Conservation (phyloP, 1,140 invertebrate genomes). For the Andrena cerasifolii region DNA sequence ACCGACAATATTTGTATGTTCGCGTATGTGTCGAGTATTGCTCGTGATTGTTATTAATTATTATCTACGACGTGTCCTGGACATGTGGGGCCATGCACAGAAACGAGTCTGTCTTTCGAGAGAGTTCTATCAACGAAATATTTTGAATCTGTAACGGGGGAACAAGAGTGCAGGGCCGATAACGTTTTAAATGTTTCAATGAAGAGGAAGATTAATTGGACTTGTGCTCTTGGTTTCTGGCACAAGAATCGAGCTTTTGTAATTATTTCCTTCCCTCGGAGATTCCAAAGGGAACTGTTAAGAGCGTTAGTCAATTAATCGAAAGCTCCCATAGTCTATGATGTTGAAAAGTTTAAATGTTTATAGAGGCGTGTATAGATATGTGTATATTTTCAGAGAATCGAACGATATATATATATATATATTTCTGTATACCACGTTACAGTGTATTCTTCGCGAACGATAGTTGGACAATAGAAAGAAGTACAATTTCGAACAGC, state of each 20-base stretch:
- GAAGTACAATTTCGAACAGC: conserved; percentile 7
- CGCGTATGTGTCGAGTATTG: background rate
- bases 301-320: conserved; percentile 30
- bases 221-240: too few relatives aligned
- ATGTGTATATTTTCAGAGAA: conserved; percentile 33
- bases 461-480: background rate
- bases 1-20: conserved; percentile 20
- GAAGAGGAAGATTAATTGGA: background rate
- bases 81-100: background rate
- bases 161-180: too few relatives aligned
- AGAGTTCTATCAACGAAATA: background rate
- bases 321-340: background rate
- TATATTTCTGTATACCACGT: conserved; percentile 6
- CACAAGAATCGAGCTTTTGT: background rate
- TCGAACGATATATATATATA: conserved; percentile 9
- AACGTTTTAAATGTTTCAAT: too few relatives aligned
- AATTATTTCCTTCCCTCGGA: background rate
- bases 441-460: background rate
- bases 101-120: background rate
- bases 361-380: background rate
- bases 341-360: background rate
- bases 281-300: too few relatives aligned
- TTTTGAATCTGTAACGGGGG: too few relatives aligned
- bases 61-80: background rate
- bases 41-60: background rate